A percentile compares a stretch with the other conserved stretches of the same genome.
Conservation (phyloP, 2,888 invertebrate genomes). For the Acleris sparsana region DNA sequence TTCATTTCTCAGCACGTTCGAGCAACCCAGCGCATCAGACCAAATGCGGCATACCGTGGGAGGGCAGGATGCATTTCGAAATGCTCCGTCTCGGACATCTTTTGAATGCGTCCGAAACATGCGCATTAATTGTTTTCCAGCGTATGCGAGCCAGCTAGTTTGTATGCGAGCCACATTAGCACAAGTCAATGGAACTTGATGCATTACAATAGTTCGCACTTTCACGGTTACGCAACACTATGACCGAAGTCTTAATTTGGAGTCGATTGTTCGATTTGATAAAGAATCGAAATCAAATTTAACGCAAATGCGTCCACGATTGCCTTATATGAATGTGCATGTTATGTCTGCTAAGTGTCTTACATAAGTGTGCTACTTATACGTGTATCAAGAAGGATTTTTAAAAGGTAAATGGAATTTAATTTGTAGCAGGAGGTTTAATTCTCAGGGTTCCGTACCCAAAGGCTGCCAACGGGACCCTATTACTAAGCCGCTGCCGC, state of each 20-base stretch:
- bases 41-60: slow-evolving; percentile 24
- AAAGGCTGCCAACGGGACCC: no score
- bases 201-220: slow-evolving; percentile 72
- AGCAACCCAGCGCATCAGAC: slow-evolving; percentile 8
- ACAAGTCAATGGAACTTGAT: slow-evolving; percentile 62
- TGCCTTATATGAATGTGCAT: not conserved
- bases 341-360: not conserved
- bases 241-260: slow-evolving; percentile 39
- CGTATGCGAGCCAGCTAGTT: slow-evolving; percentile 17
- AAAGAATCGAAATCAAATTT: slow-evolving; percentile 11
- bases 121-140: slow-evolving; percentile 29
- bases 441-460: no score
- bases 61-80: slow-evolving; percentile 27
- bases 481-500: no score
- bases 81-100: slow-evolving; percentile 16
- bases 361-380: not conserved
- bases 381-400: not conserved
- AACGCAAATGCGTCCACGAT: not conserved
- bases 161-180: slow-evolving; percentile 57
- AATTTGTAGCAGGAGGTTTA: no score
- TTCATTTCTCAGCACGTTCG: slow-evolving; percentile 33
- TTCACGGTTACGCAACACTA: slow-evolving; percentile 69
- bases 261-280: slow-evolving; percentile 37
- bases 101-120: slow-evolving; percentile 22
- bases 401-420: no score